These are phyloP conservation scores for Hesperia comma DNA, from an alignment of 2,888 invertebrate genomes.

Conservation along the genomic window DNA sequence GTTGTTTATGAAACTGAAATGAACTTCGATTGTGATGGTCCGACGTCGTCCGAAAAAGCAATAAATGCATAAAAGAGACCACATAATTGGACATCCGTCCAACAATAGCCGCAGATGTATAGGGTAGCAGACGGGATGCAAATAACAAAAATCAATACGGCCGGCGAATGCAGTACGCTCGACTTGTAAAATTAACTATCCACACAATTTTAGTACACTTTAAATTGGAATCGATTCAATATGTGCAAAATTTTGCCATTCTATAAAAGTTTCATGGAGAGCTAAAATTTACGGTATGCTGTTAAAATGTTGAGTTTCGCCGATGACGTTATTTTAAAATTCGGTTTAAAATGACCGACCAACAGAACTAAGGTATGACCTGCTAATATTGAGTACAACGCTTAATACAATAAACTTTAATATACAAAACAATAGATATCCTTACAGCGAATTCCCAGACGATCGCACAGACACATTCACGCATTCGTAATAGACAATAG, in stretches of 20 bases:
- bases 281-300: not conserved
- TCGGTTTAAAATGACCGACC: too few relatives aligned
- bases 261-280: conserved; percentile 10
- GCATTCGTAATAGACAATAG: conserved; percentile 68
- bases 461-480: conserved; percentile 54
- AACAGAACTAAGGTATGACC: too few relatives aligned
- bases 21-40: conserved; percentile 23
- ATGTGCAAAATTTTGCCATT: conserved; percentile 6
- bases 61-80: conserved; percentile 49
- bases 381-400: not conserved
- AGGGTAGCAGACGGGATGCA: conserved; percentile 78
- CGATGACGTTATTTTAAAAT: too few relatives aligned
- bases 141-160: conserved; percentile 82
- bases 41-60: conserved; percentile 44
- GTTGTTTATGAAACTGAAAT: conserved; percentile 16
- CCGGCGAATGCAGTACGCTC: conserved; percentile 65
- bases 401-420: not conserved
- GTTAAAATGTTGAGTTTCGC: too few relatives aligned
- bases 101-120: conserved; percentile 76
- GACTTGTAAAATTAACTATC: conserved; percentile 73
- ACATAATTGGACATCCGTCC: conserved; percentile 65
- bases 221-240: conserved; percentile 41
- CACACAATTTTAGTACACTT: conserved; percentile 61
- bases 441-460: conserved; percentile 67
- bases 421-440: not conserved